Evolutionary conservation across 1,140 invertebrate species (phyloP), one percentile per base, ranked within the genome.

Genomic region (Mya arenaria): DNA sequence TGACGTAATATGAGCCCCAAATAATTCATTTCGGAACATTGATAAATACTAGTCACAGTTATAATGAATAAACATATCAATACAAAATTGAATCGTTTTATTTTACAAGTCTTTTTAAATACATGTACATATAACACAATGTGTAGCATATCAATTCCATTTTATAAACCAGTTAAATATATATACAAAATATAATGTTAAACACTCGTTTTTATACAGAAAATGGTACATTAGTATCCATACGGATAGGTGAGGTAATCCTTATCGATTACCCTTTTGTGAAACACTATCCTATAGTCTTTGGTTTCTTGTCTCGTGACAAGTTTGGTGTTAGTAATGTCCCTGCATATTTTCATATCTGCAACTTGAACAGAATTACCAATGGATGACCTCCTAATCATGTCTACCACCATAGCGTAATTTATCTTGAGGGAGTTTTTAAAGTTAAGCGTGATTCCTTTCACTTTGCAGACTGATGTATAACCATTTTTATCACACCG

Each of bases 391-490:
- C 32, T 34, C 30, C 13, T 65, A 4, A 77, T 41, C 56, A 77
- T 58, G 28, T 65, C 39, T 28, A 44, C 4, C 2, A 71, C 32
- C 5, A 28, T 63, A 23, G 63, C 13, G 30, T 41, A 65, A 37
- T 77, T 77, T 13, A 77, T 77, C 5, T 65, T 23, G 17, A 41
- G 60, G n/a, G 34, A 28, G n/a, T 34, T 37, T 44, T 60, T 77
- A 30, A 13, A 77, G 32, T 77, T 71, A n/a, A 80, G 37, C n/a
- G 77, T 80, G 19, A 80, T 58, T 4, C 74, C 74, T 15, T 60
- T n/a, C 25, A 65, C 74, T 48, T 77, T 77, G 34, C 60, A 77
- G 10, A 65, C 28, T 13, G 44, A 52, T 2, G 23, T 10, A 13
- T 65, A 15, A 13, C 62, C 62, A 17, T 5, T 28, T 28, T 39